A percentile compares a stretch with the other conserved stretches of the same genome.
These are phyloP conservation scores for Odocoileus virginianus DNA, from an alignment of 2,113 vertebrate genomes.

Conservation along the genomic window DNA sequence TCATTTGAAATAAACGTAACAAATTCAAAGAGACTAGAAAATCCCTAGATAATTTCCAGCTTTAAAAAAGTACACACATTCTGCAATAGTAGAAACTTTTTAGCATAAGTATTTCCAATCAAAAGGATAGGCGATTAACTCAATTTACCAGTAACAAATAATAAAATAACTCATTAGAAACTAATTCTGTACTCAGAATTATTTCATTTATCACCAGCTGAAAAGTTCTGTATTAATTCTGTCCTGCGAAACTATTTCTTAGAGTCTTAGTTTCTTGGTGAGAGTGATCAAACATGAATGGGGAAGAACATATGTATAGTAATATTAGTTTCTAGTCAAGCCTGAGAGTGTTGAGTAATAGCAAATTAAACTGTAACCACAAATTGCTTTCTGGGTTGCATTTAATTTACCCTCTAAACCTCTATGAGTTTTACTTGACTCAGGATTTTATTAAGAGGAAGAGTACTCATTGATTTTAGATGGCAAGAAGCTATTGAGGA, in stretches of 20 bases:
- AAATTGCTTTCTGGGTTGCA: slow-evolving; percentile 13
- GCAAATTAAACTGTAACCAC: slow-evolving; percentile 35
- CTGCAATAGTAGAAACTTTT: neutral
- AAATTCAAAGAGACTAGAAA: neutral
- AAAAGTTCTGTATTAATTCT: neutral
- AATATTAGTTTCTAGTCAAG: slow-evolving; percentile 8
- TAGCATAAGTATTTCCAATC: neutral
- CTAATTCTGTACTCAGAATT: neutral
- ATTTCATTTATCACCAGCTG: neutral
- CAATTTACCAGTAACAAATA: neutral
- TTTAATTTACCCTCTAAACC: slow-evolving; percentile 26
- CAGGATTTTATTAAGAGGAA: neutral
- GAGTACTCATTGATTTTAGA: neutral
- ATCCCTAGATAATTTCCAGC: neutral
- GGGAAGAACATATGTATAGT: neutral
- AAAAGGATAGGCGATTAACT: neutral
- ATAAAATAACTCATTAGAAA: neutral
- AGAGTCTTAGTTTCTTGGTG: neutral
- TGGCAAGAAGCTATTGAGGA: neutral
- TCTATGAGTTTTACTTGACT: neutral
- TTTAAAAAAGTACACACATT: neutral
- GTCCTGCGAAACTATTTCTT: neutral
- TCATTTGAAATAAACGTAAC: neutral
- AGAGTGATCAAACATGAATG: slow-evolving; percentile 1
- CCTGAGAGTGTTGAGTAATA: slow-evolving; percentile 12